These are phyloP conservation scores for Machaerirhynchus nigripectus DNA, from an alignment of 2,113 vertebrate species.

Conservation along the genomic window DNA sequence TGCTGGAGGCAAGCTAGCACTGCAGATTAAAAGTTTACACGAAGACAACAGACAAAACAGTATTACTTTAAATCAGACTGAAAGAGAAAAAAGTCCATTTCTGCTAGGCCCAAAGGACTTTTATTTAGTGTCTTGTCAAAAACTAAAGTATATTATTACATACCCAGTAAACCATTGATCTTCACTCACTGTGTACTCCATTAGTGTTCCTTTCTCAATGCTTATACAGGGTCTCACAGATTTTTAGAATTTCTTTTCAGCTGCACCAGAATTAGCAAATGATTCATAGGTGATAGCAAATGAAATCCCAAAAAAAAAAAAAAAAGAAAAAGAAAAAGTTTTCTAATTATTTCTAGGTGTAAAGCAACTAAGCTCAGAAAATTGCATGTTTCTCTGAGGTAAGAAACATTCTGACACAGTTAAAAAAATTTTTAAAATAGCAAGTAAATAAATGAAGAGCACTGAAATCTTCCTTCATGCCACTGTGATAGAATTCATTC, in stretches of 20 bases:
- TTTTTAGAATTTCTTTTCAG: neutral
- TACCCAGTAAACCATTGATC: neutral
- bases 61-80: conserved; percentile 44
- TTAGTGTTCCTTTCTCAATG: neutral
- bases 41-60: conserved; percentile 56
- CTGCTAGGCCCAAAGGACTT: neutral
- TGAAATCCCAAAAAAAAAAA: neutral
- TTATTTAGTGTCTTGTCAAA: conserved; percentile 12
- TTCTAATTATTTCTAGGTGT: neutral
- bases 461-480: neutral
- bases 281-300: neutral
- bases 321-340: neutral
- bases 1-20: conserved; percentile 70
- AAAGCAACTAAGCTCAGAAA: neutral
- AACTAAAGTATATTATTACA: neutral
- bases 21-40: conserved; percentile 69
- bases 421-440: neutral
- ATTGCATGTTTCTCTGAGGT: neutral
- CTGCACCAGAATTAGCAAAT: neutral
- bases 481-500: neutral
- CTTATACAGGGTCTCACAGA: neutral
- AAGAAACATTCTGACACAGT: neutral
- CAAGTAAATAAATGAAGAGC: neutral
- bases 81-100: conserved; percentile 31
- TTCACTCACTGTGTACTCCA: neutral